Percentiles rank a stretch among this genome's conserved stretches.
Conservation (phyloP, 2,113 vertebrate genomes). For the Chitala chitala region DNA sequence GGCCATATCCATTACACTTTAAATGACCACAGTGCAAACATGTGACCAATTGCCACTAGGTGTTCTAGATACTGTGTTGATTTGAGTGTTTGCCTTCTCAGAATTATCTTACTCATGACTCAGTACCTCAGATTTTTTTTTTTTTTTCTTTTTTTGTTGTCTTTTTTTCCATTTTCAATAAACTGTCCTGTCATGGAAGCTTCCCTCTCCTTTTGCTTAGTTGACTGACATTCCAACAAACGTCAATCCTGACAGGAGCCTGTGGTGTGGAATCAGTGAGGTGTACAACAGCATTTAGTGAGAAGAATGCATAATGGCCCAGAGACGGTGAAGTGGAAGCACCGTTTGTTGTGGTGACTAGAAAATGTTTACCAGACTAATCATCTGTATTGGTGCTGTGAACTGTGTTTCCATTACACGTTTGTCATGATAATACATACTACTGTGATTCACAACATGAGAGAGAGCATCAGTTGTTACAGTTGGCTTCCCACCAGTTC, state of each 20-base stretch:
- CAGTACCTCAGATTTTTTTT: neutral
- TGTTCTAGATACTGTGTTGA: too few species aligned
- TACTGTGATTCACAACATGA: too few species aligned
- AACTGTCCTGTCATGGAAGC: slow-evolving; percentile 25
- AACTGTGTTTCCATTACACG: too few species aligned
- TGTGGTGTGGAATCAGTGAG: too few species aligned
- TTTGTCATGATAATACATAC: too few species aligned
- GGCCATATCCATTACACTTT: neutral
- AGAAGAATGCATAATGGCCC: neutral
- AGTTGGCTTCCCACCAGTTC: too few species aligned
- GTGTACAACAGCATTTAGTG: too few species aligned
- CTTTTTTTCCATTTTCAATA: slow-evolving; percentile 27
- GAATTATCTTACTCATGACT: slow-evolving; percentile 6
- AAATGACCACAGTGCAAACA: neutral
- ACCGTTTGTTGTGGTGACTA: neutral
- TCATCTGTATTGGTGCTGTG: too few species aligned
- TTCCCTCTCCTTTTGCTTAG: neutral
- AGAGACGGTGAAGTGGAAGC: neutral
- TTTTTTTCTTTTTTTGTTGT: neutral
- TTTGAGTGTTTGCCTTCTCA: neutral
- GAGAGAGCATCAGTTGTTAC: too few species aligned
- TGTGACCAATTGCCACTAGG: neutral
- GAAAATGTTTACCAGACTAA: too few species aligned
- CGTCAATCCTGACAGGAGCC: neutral
- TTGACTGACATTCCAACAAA: neutral